These are phyloP conservation scores for Timema cristinae DNA, from an alignment of 2,888 invertebrate species.

Conservation along the genomic window DNA sequence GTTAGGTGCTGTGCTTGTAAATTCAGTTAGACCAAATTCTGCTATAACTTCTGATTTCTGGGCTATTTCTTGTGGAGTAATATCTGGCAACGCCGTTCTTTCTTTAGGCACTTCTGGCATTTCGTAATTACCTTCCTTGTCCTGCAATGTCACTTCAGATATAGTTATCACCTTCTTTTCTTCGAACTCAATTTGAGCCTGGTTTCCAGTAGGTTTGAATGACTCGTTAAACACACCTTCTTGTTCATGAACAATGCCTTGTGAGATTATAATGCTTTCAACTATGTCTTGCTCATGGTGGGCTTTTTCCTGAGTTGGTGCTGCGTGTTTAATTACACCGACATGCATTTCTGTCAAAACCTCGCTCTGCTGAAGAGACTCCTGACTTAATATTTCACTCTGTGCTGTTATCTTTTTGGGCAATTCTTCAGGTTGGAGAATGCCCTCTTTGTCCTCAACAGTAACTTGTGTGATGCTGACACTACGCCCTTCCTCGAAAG, in stretches of 20 bases:
- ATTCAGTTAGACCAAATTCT: conserved; percentile 32
- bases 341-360: conserved; percentile 33
- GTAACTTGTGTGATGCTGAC: conserved; percentile 44
- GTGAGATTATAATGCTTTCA: conserved; percentile 29
- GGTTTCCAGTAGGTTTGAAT: conserved; percentile 33
- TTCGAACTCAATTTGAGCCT: conserved; percentile 36
- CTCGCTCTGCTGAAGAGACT: conserved; percentile 36
- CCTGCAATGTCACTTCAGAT: conserved; percentile 34
- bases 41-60: conserved; percentile 36
- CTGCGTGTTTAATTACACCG: conserved; percentile 22
- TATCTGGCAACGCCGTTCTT: conserved; percentile 34
- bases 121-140: conserved; percentile 31
- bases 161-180: conserved; percentile 36
- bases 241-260: conserved; percentile 34
- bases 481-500: conserved; percentile 46
- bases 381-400: conserved; percentile 34
- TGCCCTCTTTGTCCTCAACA: conserved; percentile 48
- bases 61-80: conserved; percentile 35
- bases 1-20: conserved; percentile 33
- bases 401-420: conserved; percentile 35
- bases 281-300: conserved; percentile 27
- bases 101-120: conserved; percentile 34
- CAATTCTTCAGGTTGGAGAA: conserved; percentile 39
- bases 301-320: conserved; percentile 28
- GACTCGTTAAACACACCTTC: conserved; percentile 41